phyloP scores from a whole-genome alignment of 1,140 invertebrate species.

The Cotesia vestalis region DNA sequence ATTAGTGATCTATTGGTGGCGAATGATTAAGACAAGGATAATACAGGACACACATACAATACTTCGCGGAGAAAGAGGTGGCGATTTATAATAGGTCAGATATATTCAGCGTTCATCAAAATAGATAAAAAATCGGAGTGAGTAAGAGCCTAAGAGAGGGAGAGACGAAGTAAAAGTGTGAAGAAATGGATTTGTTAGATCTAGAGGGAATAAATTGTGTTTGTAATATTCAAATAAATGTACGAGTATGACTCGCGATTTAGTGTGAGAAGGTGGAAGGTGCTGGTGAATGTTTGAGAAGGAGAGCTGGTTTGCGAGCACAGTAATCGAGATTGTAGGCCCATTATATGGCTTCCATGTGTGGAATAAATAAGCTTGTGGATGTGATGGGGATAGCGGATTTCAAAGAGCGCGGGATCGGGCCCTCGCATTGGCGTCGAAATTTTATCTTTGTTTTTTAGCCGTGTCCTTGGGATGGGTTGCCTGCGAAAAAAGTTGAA shows the following conservation, averaged over 20 bases:
- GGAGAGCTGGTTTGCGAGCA: too few species aligned
- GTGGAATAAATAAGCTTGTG: background rate
- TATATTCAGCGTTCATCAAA: too few species aligned
- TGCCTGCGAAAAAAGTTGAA: too few species aligned
- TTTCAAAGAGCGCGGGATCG: background rate
- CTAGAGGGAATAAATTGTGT: background rate
- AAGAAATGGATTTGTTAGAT: background rate
- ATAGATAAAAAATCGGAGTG: background rate
- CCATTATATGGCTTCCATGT: background rate
- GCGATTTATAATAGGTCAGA: too few species aligned
- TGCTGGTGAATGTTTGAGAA: too few species aligned
- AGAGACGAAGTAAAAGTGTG: too few species aligned
- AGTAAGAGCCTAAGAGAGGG: too few species aligned
- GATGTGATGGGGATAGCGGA: background rate
- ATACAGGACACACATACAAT: background rate
- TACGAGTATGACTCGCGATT: too few species aligned
- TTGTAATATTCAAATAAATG: too few species aligned
- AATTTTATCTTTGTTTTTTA: background rate
- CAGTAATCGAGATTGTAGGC: too few species aligned
- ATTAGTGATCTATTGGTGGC: background rate
- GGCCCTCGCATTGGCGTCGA: slow-evolving; percentile 27
- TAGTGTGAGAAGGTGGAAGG: background rate
- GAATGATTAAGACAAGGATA: background rate
- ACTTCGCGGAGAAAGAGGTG: too few species aligned
- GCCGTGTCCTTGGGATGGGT: background rate